Conservation (phyloP, 1,140 invertebrate genomes). For the Drosophila orena region DNA sequence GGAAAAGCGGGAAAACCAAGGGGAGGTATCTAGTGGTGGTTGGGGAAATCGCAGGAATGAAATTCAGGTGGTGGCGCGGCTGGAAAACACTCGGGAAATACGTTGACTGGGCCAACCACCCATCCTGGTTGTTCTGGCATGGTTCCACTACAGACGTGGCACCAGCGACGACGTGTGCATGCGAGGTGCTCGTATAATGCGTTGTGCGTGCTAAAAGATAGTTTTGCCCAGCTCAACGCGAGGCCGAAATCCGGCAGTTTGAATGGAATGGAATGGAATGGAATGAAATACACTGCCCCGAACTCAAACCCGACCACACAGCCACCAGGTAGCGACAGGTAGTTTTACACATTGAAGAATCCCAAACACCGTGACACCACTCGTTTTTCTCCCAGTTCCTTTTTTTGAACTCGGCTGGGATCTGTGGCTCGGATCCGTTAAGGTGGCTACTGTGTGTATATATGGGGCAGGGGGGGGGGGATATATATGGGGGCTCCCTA, state of each 20-base stretch:
- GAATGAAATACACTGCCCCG: conserved; percentile 11
- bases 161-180: conserved; percentile 54
- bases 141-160: conserved; percentile 7
- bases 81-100: conserved; percentile 67
- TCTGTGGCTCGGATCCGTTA: conserved; percentile 44
- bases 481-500: conserved; percentile 23
- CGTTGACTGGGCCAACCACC: conserved; percentile 33
- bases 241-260: conserved; percentile 38
- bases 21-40: conserved; percentile 24
- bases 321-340: conserved; percentile 72
- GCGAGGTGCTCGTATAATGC: conserved; percentile 82
- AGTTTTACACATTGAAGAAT: conserved; percentile 83
- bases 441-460: conserved; percentile 31
- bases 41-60: conserved; percentile 56
- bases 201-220: conserved; percentile 83
- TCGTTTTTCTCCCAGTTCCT: conserved; percentile 15
- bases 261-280: conserved; percentile 51
- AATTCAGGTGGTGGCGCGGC: conserved; percentile 61
- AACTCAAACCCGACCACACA: conserved; percentile 27
- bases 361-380: conserved; percentile 76
- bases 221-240: conserved; percentile 74
- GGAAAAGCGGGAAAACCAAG: conserved; percentile 31
- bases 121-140: not conserved
- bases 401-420: not conserved
- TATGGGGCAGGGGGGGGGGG: too few relatives aligned